These are phyloP conservation scores for Vireo altiloquus DNA, from an alignment of 2,113 vertebrate genomes.

Conservation along the genomic window DNA sequence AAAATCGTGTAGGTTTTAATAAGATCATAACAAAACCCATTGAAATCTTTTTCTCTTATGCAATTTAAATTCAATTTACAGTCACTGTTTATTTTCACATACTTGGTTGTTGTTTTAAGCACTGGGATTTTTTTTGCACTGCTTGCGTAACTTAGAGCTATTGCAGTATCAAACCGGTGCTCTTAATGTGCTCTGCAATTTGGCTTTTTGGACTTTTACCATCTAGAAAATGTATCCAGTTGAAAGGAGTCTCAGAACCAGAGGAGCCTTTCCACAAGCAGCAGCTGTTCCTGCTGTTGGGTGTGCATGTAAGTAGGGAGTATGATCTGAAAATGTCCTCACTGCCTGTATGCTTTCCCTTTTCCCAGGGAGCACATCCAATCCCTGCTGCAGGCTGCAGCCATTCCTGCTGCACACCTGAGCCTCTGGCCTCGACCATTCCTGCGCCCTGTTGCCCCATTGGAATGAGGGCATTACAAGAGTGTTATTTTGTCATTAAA, in stretches of 20 bases:
- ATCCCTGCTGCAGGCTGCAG: not conserved
- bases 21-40: conserved; percentile 21
- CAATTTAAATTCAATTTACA: conserved; percentile 67
- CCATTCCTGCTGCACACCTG: not conserved
- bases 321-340: not conserved
- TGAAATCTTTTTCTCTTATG: conserved; percentile 50
- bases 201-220: not conserved
- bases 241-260: not conserved
- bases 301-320: not conserved
- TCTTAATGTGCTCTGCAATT: conserved; percentile 35
- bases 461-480: not conserved
- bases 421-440: not conserved
- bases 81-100: conserved; percentile 64
- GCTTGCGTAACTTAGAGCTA: conserved; percentile 41
- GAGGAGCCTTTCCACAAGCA: not conserved
- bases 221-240: not conserved
- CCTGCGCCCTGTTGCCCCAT: not conserved
- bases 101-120: conserved; percentile 52
- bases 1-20: not conserved
- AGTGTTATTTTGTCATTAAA: not conserved
- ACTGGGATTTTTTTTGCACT: not conserved
- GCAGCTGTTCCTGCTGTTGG: not conserved
- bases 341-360: not conserved
- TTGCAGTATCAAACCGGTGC: conserved; percentile 22
- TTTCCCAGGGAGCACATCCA: not conserved